phyloP scores from a whole-genome alignment of 2,888 invertebrate genomes.

The Ophion costatus region DNA sequence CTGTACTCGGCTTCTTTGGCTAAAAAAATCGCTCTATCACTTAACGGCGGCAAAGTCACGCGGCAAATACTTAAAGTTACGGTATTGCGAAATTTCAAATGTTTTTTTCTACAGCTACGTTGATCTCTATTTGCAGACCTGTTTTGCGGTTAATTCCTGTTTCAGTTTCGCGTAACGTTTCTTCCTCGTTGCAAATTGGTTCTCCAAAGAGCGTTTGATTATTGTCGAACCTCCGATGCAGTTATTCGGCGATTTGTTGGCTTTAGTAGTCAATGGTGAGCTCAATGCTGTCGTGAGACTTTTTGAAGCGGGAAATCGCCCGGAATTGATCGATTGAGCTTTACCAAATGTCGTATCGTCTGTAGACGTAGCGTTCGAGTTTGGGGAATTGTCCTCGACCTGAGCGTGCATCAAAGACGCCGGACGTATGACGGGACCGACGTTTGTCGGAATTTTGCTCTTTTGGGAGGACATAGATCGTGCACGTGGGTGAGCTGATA shows the following conservation, averaged over 20 bases:
- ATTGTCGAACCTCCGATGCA: conserved; percentile 50
- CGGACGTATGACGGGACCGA: conserved; percentile 44
- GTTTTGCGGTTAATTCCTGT: conserved; percentile 74
- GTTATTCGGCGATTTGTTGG: conserved; percentile 60
- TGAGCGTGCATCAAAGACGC: conserved; percentile 3
- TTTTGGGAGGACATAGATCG: conserved; percentile 56
- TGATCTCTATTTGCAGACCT: conserved; percentile 65
- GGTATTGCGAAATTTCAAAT: background rate
- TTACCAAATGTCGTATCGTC: conserved; percentile 33
- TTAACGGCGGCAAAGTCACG: background rate
- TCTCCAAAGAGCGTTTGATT: conserved; percentile 73
- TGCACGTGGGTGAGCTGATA: conserved; percentile 50
- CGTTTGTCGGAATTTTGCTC: conserved; percentile 66
- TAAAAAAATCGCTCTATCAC: too few species aligned
- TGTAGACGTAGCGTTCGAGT: conserved; percentile 30
- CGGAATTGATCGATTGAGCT: conserved; percentile 46
- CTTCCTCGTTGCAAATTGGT: conserved; percentile 73
- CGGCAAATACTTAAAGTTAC: too few species aligned
- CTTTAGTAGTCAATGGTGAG: conserved; percentile 40
- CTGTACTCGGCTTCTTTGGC: too few species aligned
- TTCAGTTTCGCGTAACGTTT: conserved; percentile 70
- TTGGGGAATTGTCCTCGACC: conserved; percentile 28
- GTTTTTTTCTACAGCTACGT: background rate
- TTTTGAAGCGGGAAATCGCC: conserved; percentile 56
- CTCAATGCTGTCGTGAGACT: conserved; percentile 47